phyloP scores from a whole-genome alignment of 2,797 vertebrate species.

The Cottoperca gobio region DNA sequence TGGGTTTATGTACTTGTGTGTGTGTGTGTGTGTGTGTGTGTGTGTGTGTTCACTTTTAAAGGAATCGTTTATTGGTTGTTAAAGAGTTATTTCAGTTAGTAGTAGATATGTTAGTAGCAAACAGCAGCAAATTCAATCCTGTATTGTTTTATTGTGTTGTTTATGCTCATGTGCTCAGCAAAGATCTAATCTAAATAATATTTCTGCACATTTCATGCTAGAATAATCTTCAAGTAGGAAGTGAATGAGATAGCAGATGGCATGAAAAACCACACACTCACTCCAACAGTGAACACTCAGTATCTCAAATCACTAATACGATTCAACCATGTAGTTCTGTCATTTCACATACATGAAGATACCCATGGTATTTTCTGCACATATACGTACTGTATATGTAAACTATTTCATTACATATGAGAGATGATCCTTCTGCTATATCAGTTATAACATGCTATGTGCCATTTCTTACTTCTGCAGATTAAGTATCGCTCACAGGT shows the following conservation, averaged over 20 bases:
- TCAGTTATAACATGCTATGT: not conserved
- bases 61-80: not conserved
- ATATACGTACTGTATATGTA: not conserved
- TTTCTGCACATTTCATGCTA: not conserved
- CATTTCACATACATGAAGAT: not conserved
- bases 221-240: constrained; percentile 15
- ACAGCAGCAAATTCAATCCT: not conserved
- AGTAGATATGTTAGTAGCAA: not conserved
- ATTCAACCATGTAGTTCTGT: not conserved
- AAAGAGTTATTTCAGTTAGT: not conserved
- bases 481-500: not conserved
- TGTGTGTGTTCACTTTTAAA: not conserved
- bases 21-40: not conserved
- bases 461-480: not conserved
- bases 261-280: constrained; percentile 6
- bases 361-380: not conserved
- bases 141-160: not conserved
- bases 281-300: not conserved
- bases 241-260: not conserved
- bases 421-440: no score
- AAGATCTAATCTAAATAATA: constrained; percentile 12
- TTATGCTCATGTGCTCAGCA: not conserved
- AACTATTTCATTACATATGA: constrained; percentile 1
- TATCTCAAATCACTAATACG: not conserved
- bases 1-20: not conserved